Conservation (phyloP, 2,888 invertebrate species). For the Apotomis betuletana region DNA sequence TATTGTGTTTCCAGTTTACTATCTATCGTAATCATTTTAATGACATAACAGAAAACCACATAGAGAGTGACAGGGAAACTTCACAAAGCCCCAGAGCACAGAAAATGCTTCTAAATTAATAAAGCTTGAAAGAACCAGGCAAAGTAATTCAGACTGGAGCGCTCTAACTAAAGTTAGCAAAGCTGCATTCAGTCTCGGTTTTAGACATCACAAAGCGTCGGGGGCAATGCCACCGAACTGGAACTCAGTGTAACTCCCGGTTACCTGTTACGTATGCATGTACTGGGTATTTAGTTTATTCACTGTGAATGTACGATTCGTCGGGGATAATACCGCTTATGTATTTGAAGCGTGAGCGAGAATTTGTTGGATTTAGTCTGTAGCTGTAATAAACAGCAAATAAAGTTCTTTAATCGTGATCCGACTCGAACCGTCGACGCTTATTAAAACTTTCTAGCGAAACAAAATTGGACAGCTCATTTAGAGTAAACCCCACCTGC, state of each 20-base stretch:
- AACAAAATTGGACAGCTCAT: conserved; percentile 17
- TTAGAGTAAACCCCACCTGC: conserved; percentile 18
- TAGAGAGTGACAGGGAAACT: conserved; percentile 18
- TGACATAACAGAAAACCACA: conserved; percentile 10
- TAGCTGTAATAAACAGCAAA: not conserved
- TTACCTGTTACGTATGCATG: conserved; percentile 42
- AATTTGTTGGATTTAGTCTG: not conserved
- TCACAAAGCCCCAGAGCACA: not conserved
- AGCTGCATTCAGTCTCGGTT: conserved; percentile 38
- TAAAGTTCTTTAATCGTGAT: not conserved
- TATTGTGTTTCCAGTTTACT: conserved; percentile 10
- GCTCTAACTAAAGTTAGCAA: conserved; percentile 28
- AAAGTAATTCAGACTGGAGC: conserved; percentile 34
- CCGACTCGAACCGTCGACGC: conserved; percentile 6
- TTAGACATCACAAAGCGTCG: conserved; percentile 40
- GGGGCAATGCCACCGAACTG: conserved; percentile 41
- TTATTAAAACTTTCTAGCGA: conserved; percentile 19
- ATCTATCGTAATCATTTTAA: not conserved
- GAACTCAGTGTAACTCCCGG: conserved; percentile 34
- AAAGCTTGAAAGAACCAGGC: conserved; percentile 27
- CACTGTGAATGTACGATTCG: conserved; percentile 21
- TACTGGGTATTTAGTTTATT: conserved; percentile 37
- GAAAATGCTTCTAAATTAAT: conserved; percentile 25
- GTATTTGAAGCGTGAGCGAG: conserved; percentile 13
- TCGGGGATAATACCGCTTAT: conserved; percentile 22